Base-by-base conservation (phyloP, 2,888 invertebrate genomes). In the Clunio marinus region DNA sequence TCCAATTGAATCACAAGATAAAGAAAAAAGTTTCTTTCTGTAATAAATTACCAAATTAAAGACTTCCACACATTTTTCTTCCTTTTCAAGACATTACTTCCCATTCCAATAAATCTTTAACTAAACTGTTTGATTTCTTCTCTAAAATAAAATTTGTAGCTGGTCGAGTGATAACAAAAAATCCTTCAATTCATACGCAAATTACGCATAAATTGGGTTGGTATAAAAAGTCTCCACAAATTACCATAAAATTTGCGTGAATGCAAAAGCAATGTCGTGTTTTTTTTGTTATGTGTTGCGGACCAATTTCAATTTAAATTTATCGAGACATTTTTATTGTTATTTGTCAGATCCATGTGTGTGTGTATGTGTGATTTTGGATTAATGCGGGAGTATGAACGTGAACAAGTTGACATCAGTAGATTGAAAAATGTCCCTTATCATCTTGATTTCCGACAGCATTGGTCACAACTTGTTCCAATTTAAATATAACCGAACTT, bases 191-290 rank as follows among this genome's bases (percentile, higher is more conserved):
- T 57, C 7, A 57, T 27, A 57, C 57, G 57, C 63, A 15, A 46
- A 63, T 45, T 25, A 27, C 25, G 7, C 25, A 63, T 1, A 63
- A 24, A 8, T 10, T 22, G 51, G n/a, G 2, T 41, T 2, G 25
- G n/a, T 27, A 51, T 17, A 55, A 66, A 28, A 46, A 66, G 25
- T 55, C 32, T 66, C 66, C 66, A 66, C 66, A 66, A 66, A 66
- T 66, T 66, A 66, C 66, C 66, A 66, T 66, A 66, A 66, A 66
- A 66, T 66, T 66, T 66, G 66, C 55, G 66, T 66, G 66, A 45
- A 66, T 66, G 24, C 27, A 24, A 46, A 46, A 25, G 37, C 37
- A 35, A 62, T 25, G 51, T n/a, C n/a, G n/a, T n/a, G n/a, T 41
- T 59, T 15, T n/a, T 59, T 28, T 15, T n/a, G n/a, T n/a, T n/a